Conservation (phyloP, 2,797 vertebrate genomes). For the Natrix natrix region DNA sequence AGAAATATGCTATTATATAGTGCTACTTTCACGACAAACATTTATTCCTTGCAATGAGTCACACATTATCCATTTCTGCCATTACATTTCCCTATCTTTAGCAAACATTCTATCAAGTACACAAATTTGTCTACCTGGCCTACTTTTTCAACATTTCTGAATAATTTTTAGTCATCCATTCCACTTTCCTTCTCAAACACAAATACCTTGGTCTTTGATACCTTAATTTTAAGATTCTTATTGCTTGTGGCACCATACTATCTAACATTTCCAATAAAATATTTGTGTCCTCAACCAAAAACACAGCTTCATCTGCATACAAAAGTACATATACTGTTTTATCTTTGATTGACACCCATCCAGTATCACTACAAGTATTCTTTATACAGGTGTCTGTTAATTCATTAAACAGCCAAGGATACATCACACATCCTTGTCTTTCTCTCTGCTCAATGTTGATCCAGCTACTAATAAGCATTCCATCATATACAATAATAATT, state of each 20-base stretch:
- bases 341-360: not conserved
- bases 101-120: not conserved
- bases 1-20: not conserved
- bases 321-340: not conserved
- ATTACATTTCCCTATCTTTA: not conserved
- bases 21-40: not conserved
- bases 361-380: not conserved
- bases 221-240: not conserved
- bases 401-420: not conserved
- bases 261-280: not conserved
- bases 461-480: not conserved
- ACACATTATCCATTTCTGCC: not conserved
- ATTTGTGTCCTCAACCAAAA: not conserved
- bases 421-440: not conserved
- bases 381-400: not conserved
- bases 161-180: not conserved
- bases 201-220: not conserved
- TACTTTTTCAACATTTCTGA: not conserved
- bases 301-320: not conserved
- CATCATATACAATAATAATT: not conserved
- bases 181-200: not conserved
- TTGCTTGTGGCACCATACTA: not conserved
- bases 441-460: not conserved
- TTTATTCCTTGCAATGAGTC: not conserved
- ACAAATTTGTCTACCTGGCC: not conserved